Conservation (phyloP, 1,140 invertebrate genomes). For the Sitophilus oryzae region DNA sequence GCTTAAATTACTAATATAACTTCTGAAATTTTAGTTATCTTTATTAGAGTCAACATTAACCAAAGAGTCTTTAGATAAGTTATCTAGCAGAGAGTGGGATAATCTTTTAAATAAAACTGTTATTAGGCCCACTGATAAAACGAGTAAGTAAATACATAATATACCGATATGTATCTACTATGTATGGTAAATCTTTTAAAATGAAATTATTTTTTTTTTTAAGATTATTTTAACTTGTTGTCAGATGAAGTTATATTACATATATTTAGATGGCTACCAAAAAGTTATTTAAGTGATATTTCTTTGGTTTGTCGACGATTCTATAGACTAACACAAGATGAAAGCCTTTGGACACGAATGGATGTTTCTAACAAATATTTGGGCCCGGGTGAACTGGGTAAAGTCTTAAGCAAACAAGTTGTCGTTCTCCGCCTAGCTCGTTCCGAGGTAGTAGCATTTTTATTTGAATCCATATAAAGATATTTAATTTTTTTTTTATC, state of each 20-base stretch:
- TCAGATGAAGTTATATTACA: slow-evolving; percentile 81
- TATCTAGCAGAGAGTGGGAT: slow-evolving; percentile 25
- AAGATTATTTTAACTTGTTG: slow-evolving; percentile 56
- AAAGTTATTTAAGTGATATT: slow-evolving; percentile 63
- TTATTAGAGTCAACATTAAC: slow-evolving; percentile 33
- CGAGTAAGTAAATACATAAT: slow-evolving; percentile 21
- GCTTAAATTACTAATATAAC: background rate
- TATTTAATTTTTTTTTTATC: slow-evolving; percentile 14
- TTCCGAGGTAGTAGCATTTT: slow-evolving; percentile 11
- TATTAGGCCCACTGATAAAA: slow-evolving; percentile 24
- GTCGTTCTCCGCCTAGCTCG: slow-evolving; percentile 64
- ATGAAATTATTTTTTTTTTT: slow-evolving; percentile 8
- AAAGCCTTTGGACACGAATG: slow-evolving; percentile 75
- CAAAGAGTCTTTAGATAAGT: slow-evolving; percentile 29
- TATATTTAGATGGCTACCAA: slow-evolving; percentile 76
- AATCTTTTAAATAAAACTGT: slow-evolving; percentile 23
- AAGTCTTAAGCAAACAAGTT: slow-evolving; percentile 66
- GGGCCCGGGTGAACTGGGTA: slow-evolving; percentile 58
- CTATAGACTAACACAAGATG: slow-evolving; percentile 68
- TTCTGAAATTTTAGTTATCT: slow-evolving; percentile 21
- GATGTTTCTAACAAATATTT: slow-evolving; percentile 69
- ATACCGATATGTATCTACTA: background rate
- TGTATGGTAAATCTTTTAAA: background rate
- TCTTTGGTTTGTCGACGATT: slow-evolving; percentile 64
- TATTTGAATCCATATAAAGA: background rate